Evolutionary conservation across 2,113 vertebrate species (phyloP).

Genomic region (Romanogobio albipinnatus): DNA sequence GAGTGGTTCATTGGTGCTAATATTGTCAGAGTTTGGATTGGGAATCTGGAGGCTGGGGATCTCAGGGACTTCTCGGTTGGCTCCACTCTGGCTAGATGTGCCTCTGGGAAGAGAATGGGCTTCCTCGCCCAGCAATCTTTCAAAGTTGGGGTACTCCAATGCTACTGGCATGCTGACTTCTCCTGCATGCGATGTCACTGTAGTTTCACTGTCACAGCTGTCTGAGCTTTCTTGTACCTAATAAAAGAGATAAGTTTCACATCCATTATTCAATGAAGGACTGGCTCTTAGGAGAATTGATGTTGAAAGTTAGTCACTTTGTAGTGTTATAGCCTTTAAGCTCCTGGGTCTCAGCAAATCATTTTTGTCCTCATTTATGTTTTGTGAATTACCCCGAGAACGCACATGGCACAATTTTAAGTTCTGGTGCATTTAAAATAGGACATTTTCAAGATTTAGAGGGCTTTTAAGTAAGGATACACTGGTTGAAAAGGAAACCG

Average conservation of each 20-base stretch:
- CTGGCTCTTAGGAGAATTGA: neutral
- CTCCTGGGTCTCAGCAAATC: neutral
- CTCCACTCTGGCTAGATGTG: slow-evolving; percentile 62
- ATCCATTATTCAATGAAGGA: neutral
- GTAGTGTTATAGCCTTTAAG: too few relatives aligned
- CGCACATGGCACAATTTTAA: neutral
- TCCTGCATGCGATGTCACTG: slow-evolving; percentile 85
- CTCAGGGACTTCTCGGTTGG: slow-evolving; percentile 69
- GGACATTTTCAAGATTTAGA: neutral
- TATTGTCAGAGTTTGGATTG: neutral
- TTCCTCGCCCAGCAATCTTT: slow-evolving; percentile 70
- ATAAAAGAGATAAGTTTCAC: slow-evolving; percentile 22
- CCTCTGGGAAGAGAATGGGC: slow-evolving; percentile 56
- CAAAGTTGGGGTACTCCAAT: slow-evolving; percentile 76
- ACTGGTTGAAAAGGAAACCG: too few relatives aligned
- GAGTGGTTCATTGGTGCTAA: neutral
- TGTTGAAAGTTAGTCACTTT: neutral
- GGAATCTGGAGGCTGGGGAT: slow-evolving; percentile 82
- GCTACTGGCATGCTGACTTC: slow-evolving; percentile 77
- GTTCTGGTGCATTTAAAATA: neutral
- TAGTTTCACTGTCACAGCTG: slow-evolving; percentile 96
- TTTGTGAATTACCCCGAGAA: neutral
- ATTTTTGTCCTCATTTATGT: neutral
- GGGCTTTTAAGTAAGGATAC: neutral
- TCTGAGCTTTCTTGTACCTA: slow-evolving; percentile 94